Percentiles rank a stretch among this genome's conserved stretches.
Evolutionary conservation across 2,797 vertebrate species (phyloP).

Genomic region (Oreochromis grahami): DNA sequence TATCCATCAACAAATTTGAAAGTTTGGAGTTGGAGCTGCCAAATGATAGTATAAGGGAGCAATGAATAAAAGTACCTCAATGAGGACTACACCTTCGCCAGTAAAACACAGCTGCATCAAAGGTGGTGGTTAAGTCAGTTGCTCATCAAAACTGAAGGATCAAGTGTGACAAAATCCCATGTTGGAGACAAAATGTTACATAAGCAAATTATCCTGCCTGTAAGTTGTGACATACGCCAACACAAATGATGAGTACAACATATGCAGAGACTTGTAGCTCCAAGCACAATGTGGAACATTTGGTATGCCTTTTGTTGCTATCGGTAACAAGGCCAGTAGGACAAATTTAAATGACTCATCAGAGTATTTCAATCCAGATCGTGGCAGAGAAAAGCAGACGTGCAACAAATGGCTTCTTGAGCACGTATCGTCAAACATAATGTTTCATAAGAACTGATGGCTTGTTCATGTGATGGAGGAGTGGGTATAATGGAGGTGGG

Average conservation of each 20-base stretch:
- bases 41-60: not conserved
- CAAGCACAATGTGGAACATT: not conserved
- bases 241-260: not conserved
- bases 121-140: not conserved
- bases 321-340: constrained; percentile 34
- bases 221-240: not conserved
- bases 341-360: constrained; percentile 25
- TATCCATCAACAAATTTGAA: not conserved
- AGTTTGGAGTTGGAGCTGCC: not conserved
- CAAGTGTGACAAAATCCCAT: not conserved
- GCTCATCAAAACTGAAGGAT: not conserved
- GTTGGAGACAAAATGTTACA: not conserved
- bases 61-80: not conserved
- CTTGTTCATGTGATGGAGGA: not conserved
- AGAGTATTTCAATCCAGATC: constrained; percentile 17
- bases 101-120: not conserved
- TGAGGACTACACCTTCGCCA: not conserved
- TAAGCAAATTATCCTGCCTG: not conserved
- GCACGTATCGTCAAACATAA: not conserved
- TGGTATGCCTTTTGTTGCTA: constrained; percentile 2
- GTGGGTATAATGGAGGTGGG: not conserved
- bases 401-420: not conserved
- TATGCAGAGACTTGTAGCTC: not conserved
- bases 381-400: constrained; percentile 10
- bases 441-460: not conserved